Evolutionary conservation across 1,140 invertebrate species (phyloP), one percentile per base, ranked within the genome.

Genomic region (Glossosoma conforme): DNA sequence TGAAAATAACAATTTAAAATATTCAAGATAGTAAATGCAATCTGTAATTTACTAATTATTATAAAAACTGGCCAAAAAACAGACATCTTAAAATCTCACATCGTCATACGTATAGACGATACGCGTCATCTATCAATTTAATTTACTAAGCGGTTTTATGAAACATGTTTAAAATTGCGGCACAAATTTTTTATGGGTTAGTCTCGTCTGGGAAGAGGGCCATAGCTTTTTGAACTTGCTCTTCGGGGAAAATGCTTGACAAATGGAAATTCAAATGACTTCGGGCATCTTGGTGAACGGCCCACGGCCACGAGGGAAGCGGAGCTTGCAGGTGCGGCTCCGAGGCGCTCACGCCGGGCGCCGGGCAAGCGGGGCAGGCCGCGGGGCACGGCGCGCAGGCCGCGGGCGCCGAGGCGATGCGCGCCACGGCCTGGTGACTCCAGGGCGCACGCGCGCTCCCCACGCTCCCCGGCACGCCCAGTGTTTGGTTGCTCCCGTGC

Each of bases 141-240:
- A n/a, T n/a, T n/a, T n/a, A n/a, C n/a, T n/a, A n/a, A n/a, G n/a
- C 48, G 11, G 28, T 6, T 47, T 54, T 54, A 14, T 42, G 81
- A 72, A 85, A 86, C 76, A 87, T 83, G 17, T 77, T 74, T 44
- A 94, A 69, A 55, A 96, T 91, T 46, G 88, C 83, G 24, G 88
- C 86, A 72, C 91, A 96, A 56, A 96, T 88, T 61, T 85, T 85
- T 61, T 93, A 85, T 0, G 91, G 82, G 68, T 94, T 87, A 1
- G 83, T 90, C 66, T 93, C 89, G 21, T 91, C 85, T 1, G 92
- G 93, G 70, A 89, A 86, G 33, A 86, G 65, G 38, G 85, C 79
- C 86, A 96, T 89, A 0, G 86, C 91, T 20, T 85, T 78, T 18
- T 81, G 78, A 1, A 97, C 92, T 65, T 92, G 86, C 48, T 89